Percentiles rank a stretch among this genome's conserved stretches.
Evolutionary conservation across 2,113 vertebrate species (phyloP).

Genomic region (Hiodon tergisus): DNA sequence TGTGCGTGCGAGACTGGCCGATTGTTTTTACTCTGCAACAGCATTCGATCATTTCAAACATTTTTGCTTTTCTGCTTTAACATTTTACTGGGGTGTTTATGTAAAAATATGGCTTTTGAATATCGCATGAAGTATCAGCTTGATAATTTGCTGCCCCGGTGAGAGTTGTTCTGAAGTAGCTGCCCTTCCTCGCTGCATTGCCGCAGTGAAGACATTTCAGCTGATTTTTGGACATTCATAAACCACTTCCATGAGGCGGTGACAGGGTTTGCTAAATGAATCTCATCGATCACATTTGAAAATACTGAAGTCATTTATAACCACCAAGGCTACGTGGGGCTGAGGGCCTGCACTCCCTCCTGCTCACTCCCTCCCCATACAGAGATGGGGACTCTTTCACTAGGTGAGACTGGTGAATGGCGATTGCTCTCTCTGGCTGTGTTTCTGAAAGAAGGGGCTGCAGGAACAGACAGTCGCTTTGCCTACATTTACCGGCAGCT

Average conservation of each 20-base stretch:
- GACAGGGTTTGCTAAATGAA: slow-evolving; percentile 20
- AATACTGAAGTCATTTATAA: slow-evolving; percentile 27
- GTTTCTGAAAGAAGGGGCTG: too few relatives aligned
- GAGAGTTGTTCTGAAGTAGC: neutral
- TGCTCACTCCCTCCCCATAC: neutral
- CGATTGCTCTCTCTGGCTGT: too few relatives aligned
- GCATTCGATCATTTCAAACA: neutral
- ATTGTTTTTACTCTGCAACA: neutral
- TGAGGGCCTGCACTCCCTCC: neutral
- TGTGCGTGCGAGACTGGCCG: neutral
- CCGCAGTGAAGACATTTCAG: slow-evolving; percentile 6
- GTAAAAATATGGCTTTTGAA: slow-evolving; percentile 5
- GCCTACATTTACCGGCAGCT: neutral
- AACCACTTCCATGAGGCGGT: slow-evolving; percentile 17
- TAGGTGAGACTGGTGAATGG: too few relatives aligned
- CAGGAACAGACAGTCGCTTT: too few relatives aligned
- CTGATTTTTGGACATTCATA: slow-evolving; percentile 24
- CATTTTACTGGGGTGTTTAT: neutral
- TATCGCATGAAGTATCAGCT: neutral
- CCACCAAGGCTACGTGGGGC: slow-evolving; percentile 10
- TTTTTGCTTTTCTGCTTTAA: neutral
- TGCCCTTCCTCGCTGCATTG: neutral
- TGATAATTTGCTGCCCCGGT: neutral
- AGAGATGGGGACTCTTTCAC: neutral
- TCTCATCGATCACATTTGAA: slow-evolving; percentile 40